phyloP scores from a whole-genome alignment of 2,888 invertebrate genomes.

The Iselma pallidipennis region DNA sequence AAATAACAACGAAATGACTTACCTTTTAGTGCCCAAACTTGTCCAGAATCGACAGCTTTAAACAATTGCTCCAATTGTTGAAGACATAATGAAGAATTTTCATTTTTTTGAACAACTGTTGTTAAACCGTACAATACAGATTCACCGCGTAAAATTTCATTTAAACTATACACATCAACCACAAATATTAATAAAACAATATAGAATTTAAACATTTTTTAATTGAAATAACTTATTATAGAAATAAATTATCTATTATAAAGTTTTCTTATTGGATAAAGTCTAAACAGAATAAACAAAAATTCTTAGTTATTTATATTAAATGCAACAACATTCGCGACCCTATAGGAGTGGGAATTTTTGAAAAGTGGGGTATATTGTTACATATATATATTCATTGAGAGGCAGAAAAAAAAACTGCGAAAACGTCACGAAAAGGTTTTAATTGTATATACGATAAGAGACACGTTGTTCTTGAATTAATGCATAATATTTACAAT shows the following conservation, averaged over 20 bases:
- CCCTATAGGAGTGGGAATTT: neutral
- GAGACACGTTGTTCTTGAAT: too few species aligned
- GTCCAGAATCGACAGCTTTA: slow-evolving; percentile 33
- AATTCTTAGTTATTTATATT: neutral
- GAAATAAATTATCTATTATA: neutral
- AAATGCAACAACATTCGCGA: neutral
- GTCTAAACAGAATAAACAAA: neutral
- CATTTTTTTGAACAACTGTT: slow-evolving; percentile 28
- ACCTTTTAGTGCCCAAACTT: slow-evolving; percentile 49
- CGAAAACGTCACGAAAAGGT: too few species aligned
- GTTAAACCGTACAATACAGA: slow-evolving; percentile 43
- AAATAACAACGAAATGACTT: too few species aligned
- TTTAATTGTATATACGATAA: too few species aligned
- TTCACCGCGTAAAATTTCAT: slow-evolving; percentile 33
- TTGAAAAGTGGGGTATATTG: too few species aligned
- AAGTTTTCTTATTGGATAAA: too few species aligned
- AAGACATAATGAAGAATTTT: slow-evolving; percentile 31
- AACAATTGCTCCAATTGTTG: slow-evolving; percentile 35
- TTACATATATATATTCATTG: too few species aligned
- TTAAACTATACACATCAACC: slow-evolving; percentile 10
- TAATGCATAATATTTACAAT: too few species aligned
- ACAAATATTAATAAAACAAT: slow-evolving; percentile 2
- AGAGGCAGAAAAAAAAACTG: too few species aligned
- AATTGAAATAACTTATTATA: neutral
- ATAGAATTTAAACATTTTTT: neutral